Evolutionary conservation across 2,113 vertebrate genomes (phyloP), one percentile per base, ranked within the genome.

Genomic region (Eonycteris spelaea): DNA sequence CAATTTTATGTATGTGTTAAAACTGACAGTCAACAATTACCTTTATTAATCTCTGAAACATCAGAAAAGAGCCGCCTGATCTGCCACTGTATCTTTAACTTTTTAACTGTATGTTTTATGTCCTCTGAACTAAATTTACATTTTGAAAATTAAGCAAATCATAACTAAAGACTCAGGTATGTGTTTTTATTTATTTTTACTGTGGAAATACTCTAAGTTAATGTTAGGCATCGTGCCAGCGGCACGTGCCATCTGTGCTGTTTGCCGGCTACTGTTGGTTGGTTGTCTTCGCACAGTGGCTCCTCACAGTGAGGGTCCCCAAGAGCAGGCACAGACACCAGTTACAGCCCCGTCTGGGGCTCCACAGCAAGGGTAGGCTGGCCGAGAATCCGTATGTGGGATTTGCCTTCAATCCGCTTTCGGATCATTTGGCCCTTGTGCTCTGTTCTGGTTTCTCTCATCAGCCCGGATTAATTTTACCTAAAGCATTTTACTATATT

Each of bases 1-100:
- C 75, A 35, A 79, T 67, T 85, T 61, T 45, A 40, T 57, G 26
- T 45, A 35, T 68, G 24, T 53, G 19, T 70, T 82, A 86, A 22
- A 74, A 10, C 28, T 38, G 30, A 53, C 80, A 55, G 13, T 65
- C 40, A 95, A 1, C 15, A 51, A 51, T 68, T 85, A 2, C 57
- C 92, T 86, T n/a, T 96, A 70, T 68, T 77, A 48, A 18, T 85
- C 24, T 45, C 15, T 38, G 33, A 95, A 97, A 88, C 33, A 57
- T 74, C 73, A 74, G 48, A 77, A 96, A 90, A 59, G 78, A 78
- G 33, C 51, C 21, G 40, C 88, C 70, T 94, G 24, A 86, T n/a
- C 78, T 92, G 48, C 22, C 74, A 51, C 40, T 74, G 65, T 2
- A 86, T 35, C 68, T 92, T 90, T 91, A 90, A 79, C 26, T 51